phyloP scores from a whole-genome alignment of 35 echinoderm and acorn worm genomes.

The Lytechinus pictus region DNA sequence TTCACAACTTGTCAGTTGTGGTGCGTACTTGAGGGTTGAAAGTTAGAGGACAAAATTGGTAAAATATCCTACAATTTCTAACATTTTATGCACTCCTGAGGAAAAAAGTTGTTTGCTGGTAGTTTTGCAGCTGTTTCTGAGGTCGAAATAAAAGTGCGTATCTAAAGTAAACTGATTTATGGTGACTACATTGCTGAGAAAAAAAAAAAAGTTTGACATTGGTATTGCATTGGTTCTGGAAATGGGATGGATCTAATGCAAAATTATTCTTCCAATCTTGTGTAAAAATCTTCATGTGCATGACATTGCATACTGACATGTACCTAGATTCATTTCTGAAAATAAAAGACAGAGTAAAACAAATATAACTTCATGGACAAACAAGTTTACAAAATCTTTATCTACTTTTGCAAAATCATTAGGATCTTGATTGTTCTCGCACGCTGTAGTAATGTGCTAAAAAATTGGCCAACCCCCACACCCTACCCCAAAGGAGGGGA shows the following conservation, averaged over 20 bases:
- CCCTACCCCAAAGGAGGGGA: too few species aligned
- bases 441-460: too few species aligned
- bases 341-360: not conserved
- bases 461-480: too few species aligned
- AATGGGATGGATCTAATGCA: not conserved
- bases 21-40: not conserved
- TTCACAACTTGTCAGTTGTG: not conserved
- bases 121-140: conserved; percentile 17
- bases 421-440: not conserved
- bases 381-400: too few species aligned
- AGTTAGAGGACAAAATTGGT: not conserved
- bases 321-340: too few species aligned
- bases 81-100: not conserved
- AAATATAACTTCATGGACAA: not conserved
- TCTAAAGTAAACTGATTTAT: not conserved
- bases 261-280: not conserved
- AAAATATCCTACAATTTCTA: not conserved
- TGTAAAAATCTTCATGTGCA: not conserved
- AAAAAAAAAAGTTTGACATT: not conserved
- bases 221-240: not conserved
- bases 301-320: not conserved
- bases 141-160: not conserved
- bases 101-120: conserved; percentile 11
- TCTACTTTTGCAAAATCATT: too few species aligned
- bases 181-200: not conserved